Base-by-base conservation (phyloP, 2,797 vertebrate genomes). In the Echeneis naucrates region DNA sequence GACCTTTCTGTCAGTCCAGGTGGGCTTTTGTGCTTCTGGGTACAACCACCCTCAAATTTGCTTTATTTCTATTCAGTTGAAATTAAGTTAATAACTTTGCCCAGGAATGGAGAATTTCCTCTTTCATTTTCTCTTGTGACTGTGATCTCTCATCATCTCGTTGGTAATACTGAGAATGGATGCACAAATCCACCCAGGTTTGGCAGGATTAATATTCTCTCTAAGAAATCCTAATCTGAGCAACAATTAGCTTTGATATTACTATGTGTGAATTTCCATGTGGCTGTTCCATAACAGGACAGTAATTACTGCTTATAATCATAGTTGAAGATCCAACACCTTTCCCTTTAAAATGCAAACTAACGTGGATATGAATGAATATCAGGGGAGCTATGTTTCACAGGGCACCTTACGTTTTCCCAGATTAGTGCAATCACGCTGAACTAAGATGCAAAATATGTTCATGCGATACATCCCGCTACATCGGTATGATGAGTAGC, bases 321-420 rank as follows among this genome's bases (percentile, higher is more conserved):
- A 68, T 40, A 56, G 65, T 24, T 47, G 45, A 82, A 70, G 56
- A 42, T 63, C 59, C n/a, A 57, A 42, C 55, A 69, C 47, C 73
- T 79, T 72, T 59, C 19, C 59, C 33, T 82, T 80, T 78, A 82
- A 69, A 86, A 82, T 86, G 81, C 68, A 77, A 66, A 82, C 38
- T 53, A 61, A 60, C 42, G 45, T n/a, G 4, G 63, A 61, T 30
- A 40, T 17, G 14, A 68, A 37, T 33, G 5, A 37, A 47, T 48
- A 48, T 52, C 32, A 68, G 7, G 10, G 27, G 26, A 60, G 30
- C 27, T 59, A 4, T 52, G 14, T 66, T 84, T 66, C 23, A 61
- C 50, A 27, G 66, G 60, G 33, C 47, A 33, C 4, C 60, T 67
- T 63, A 16, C 23, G 30, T 54, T 65, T 70, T 30, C 62, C 37